Percentiles rank a stretch among this genome's conserved stretches.
Conservation (phyloP, 35 echinoderm and acorn worm species). For the Heliocidaris erythrogramma region DNA sequence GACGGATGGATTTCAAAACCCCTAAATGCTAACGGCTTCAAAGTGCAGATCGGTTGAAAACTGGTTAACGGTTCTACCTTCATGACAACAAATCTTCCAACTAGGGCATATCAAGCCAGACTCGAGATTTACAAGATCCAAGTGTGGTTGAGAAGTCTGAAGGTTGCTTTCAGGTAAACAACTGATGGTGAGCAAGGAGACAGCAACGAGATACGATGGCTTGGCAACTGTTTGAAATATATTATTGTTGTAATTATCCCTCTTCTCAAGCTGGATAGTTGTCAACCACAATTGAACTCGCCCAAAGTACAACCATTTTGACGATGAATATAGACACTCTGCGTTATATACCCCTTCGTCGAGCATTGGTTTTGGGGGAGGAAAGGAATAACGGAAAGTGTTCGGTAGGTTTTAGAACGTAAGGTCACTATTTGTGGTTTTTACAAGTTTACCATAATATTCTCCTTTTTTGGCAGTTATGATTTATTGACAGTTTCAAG, state of each 20-base stretch:
- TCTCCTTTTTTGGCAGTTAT: neutral
- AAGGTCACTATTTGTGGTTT: neutral
- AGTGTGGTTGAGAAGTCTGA: neutral
- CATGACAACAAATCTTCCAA: too few species aligned
- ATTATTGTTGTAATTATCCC: neutral
- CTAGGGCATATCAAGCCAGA: neutral
- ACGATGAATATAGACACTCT: neutral
- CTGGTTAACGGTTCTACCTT: neutral
- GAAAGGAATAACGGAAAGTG: neutral
- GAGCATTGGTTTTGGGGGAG: neutral
- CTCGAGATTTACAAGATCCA: neutral
- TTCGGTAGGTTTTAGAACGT: neutral
- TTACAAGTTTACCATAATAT: neutral
- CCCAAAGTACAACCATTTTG: neutral
- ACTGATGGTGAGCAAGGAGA: neutral
- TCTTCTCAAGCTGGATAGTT: conserved; percentile 10
- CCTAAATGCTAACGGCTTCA: neutral
- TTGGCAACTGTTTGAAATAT: conserved; percentile 18
- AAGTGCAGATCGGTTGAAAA: neutral
- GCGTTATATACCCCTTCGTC: neutral
- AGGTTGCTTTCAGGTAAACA: neutral
- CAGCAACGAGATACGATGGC: neutral
- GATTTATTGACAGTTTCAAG: neutral
- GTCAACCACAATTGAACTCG: neutral
- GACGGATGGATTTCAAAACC: neutral